Percentiles rank a stretch among this genome's conserved stretches.
Conservation (phyloP, 1,140 invertebrate species). For the Himalopsyche phryganea region DNA sequence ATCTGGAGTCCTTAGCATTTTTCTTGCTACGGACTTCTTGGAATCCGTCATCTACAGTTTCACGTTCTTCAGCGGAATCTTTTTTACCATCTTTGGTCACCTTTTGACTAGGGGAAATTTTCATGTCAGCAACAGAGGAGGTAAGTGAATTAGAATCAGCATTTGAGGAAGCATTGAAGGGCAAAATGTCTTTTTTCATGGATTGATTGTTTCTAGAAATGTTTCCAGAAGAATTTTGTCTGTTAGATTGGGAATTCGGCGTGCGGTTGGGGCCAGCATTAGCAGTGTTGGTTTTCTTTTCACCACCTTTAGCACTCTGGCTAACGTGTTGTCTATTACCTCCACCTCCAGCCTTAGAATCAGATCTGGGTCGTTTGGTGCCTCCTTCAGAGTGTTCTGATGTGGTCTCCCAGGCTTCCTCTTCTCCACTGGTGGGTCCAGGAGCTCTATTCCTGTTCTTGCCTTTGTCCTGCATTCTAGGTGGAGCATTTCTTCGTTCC, state of each 20-base stretch:
- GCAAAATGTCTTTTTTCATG: slow-evolving; percentile 28
- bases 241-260: slow-evolving; percentile 22
- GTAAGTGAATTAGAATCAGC: slow-evolving; percentile 55
- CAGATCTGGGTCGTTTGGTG: slow-evolving; percentile 34
- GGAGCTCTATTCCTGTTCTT: slow-evolving; percentile 30
- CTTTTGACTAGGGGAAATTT: slow-evolving; percentile 37
- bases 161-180: slow-evolving; percentile 15
- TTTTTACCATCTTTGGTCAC: slow-evolving; percentile 40
- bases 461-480: slow-evolving; percentile 37
- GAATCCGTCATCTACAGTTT: slow-evolving; percentile 71
- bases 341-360: slow-evolving; percentile 38
- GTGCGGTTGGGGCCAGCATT: not conserved
- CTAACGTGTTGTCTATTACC: not conserved
- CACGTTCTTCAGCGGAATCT: slow-evolving; percentile 38
- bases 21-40: slow-evolving; percentile 85
- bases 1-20: slow-evolving; percentile 61
- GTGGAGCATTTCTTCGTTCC: slow-evolving; percentile 36
- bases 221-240: slow-evolving; percentile 27
- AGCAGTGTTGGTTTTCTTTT: slow-evolving; percentile 23
- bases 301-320: slow-evolving; percentile 2
- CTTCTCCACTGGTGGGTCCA: slow-evolving; percentile 46
- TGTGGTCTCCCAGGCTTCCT: slow-evolving; percentile 67
- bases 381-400: slow-evolving; percentile 63
- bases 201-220: slow-evolving; percentile 25
- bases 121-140: slow-evolving; percentile 48